These are phyloP conservation scores for Phyto melanocephala DNA, from an alignment of 2,888 invertebrate species.

Conservation along the genomic window DNA sequence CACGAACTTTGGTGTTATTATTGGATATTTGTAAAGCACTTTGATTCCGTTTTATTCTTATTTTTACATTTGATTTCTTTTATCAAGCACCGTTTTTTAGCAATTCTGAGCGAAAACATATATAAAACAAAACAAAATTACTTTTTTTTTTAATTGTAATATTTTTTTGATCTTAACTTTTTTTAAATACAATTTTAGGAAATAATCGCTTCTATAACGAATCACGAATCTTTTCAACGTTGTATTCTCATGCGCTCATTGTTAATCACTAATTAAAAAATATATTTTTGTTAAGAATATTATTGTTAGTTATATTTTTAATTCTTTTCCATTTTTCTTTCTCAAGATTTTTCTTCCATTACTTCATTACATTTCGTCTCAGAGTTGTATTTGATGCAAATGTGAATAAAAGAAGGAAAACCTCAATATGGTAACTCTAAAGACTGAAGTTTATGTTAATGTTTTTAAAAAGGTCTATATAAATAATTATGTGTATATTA, in stretches of 20 bases:
- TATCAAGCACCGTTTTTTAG: slow-evolving; percentile 35
- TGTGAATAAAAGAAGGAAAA: neutral
- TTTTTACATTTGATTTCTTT: slow-evolving; percentile 16
- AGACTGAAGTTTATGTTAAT: too few relatives aligned
- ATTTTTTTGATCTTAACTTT: slow-evolving; percentile 23
- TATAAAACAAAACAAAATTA: slow-evolving; percentile 40
- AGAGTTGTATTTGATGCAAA: slow-evolving; percentile 9
- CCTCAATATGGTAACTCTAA: slow-evolving; percentile 3
- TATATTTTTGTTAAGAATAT: slow-evolving; percentile 53
- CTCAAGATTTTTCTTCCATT: neutral
- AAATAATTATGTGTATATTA: too few relatives aligned
- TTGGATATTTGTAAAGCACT: slow-evolving; percentile 44
- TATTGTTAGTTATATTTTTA: slow-evolving; percentile 34
- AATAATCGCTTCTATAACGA: slow-evolving; percentile 53
- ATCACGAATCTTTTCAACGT: slow-evolving; percentile 62
- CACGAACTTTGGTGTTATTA: slow-evolving; percentile 5
- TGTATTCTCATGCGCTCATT: slow-evolving; percentile 62
- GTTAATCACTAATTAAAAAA: slow-evolving; percentile 53
- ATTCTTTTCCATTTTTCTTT: slow-evolving; percentile 40
- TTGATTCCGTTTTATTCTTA: slow-evolving; percentile 25
- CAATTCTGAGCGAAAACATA: slow-evolving; percentile 23
- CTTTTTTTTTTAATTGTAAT: slow-evolving; percentile 7
- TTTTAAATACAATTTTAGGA: slow-evolving; percentile 43
- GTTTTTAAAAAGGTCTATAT: too few relatives aligned
- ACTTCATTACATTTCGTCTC: neutral